Evolutionary conservation across 1,140 invertebrate genomes (phyloP).

Genomic region (Microplitis mediator): DNA sequence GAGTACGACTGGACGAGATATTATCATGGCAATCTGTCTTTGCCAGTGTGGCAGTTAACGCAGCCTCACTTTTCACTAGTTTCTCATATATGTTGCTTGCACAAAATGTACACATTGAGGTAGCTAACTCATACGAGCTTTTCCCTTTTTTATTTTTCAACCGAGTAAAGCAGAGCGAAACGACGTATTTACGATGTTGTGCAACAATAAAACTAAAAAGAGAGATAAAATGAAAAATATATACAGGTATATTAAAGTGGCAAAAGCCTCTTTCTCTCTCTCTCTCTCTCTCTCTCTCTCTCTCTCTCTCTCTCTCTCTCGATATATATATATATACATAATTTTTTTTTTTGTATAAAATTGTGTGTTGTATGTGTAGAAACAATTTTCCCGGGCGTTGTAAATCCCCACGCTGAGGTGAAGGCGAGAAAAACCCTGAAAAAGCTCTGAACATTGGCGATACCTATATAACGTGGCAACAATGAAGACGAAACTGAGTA

Average conservation of each 20-base stretch:
- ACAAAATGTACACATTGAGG: background rate
- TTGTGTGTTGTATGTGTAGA: slow-evolving; percentile 16
- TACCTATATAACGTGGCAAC: slow-evolving; percentile 24
- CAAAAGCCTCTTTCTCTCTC: no score
- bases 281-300: no score
- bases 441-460: slow-evolving; percentile 30
- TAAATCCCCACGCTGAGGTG: slow-evolving; percentile 12
- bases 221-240: background rate
- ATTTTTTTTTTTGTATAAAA: background rate
- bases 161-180: slow-evolving; percentile 18
- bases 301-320: no score
- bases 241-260: background rate
- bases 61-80: background rate
- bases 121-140: background rate
- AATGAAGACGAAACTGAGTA: background rate
- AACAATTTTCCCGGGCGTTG: slow-evolving; percentile 31
- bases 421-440: slow-evolving; percentile 24
- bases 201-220: slow-evolving; percentile 8
- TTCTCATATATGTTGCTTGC: background rate
- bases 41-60: background rate
- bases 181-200: slow-evolving; percentile 29
- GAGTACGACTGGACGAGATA: slow-evolving; percentile 13
- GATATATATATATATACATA: background rate
- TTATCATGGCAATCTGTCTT: slow-evolving; percentile 20
- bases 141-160: slow-evolving; percentile 18